Conservation (phyloP, 2,113 vertebrate species). For the Rhynchomys soricoides region DNA sequence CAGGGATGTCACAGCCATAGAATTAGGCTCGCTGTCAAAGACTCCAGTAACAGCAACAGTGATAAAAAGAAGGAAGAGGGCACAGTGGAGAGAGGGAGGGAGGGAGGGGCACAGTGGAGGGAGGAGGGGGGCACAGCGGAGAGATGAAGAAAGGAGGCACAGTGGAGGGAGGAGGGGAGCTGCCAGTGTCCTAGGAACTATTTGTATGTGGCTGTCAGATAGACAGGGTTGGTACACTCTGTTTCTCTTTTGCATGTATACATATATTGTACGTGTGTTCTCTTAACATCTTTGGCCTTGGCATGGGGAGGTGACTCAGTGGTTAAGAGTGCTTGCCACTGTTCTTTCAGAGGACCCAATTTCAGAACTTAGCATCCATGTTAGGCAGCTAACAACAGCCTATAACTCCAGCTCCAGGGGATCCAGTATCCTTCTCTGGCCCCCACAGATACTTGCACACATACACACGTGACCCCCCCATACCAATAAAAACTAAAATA, state of each 20-base stretch:
- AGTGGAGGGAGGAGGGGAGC: neutral
- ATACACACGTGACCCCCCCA: neutral
- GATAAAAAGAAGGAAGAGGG: too few relatives aligned
- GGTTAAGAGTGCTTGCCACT: neutral
- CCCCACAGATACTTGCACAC: neutral
- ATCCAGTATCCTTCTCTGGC: neutral
- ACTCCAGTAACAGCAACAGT: neutral
- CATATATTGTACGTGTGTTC: too few relatives aligned
- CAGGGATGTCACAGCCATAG: neutral
- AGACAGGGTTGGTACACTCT: neutral
- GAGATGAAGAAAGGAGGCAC: too few relatives aligned
- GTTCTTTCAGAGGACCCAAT: neutral
- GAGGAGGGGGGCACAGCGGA: neutral
- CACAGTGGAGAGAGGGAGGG: neutral
- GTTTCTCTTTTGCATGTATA: neutral
- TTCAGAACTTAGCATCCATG: neutral
- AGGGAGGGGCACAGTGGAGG: neutral
- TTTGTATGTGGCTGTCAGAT: neutral
- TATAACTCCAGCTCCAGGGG: neutral
- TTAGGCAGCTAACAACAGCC: neutral
- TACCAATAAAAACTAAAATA: neutral
- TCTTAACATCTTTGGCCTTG: neutral
- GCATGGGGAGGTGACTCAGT: neutral
- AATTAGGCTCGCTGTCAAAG: neutral
- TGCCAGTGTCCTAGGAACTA: rapidly evolving